These are phyloP conservation scores for Chelmon rostratus DNA, from an alignment of 2,797 vertebrate species.

Conservation along the genomic window DNA sequence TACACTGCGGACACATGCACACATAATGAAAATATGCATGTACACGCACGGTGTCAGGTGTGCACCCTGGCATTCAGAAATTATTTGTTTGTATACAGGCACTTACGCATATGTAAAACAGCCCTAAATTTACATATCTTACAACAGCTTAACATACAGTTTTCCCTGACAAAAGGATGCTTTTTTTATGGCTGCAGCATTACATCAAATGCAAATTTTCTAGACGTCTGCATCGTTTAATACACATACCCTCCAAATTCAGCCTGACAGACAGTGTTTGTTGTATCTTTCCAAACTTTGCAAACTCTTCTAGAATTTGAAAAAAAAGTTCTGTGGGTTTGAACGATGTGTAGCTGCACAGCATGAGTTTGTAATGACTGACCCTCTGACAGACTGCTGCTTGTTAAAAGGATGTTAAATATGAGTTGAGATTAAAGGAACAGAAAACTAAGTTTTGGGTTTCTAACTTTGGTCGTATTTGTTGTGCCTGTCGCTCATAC, in stretches of 20 bases:
- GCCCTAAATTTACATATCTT: background rate
- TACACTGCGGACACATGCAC: constrained; percentile 50
- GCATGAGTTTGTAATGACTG: constrained; percentile 27
- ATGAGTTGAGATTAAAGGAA: constrained; percentile 8
- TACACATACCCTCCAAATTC: constrained; percentile 2
- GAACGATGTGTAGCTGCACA: constrained; percentile 4
- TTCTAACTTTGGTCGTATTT: constrained; percentile 1
- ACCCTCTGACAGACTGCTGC: constrained; percentile 1
- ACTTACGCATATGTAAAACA: background rate
- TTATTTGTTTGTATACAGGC: background rate
- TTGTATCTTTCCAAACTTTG: constrained; percentile 19
- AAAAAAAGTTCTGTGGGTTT: background rate
- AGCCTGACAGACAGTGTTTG: background rate
- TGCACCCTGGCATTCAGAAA: background rate
- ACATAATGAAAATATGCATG: constrained; percentile 42
- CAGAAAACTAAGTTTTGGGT: background rate
- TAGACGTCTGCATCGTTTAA: constrained; percentile 24
- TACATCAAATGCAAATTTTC: background rate
- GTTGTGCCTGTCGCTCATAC: background rate
- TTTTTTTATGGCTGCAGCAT: background rate
- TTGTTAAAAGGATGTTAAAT: constrained; percentile 35
- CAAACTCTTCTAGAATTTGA: background rate
- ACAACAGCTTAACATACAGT: background rate
- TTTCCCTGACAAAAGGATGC: background rate
- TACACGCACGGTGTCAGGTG: background rate